Conservation (phyloP, 1,140 invertebrate genomes). For the Schlechtendalia chinensis region DNA sequence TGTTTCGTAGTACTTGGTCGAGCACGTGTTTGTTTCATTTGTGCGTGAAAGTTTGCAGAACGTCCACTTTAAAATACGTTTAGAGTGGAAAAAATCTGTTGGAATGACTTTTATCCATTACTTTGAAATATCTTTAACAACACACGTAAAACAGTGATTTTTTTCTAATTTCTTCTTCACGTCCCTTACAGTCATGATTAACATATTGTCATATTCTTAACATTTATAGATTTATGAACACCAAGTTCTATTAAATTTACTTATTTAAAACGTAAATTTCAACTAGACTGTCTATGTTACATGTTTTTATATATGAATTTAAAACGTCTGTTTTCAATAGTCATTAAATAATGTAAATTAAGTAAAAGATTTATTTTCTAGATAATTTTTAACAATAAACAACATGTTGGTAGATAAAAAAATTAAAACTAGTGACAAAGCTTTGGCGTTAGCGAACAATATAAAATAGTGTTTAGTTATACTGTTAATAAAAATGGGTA, state of each 20-base stretch:
- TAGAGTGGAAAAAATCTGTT: background rate
- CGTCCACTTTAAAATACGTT: background rate
- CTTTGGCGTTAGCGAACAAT: background rate
- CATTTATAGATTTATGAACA: no score
- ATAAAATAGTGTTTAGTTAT: background rate
- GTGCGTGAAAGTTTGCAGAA: background rate
- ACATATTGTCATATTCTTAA: no score
- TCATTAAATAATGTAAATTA: background rate
- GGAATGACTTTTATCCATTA: background rate
- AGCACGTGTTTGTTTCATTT: background rate
- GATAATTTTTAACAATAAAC: no score
- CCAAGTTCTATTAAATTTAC: background rate
- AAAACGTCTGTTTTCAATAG: background rate
- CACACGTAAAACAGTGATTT: background rate
- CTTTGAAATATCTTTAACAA: background rate
- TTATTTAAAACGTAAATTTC: background rate
- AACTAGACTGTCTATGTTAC: background rate
- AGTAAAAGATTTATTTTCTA: no score
- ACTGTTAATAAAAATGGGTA: background rate
- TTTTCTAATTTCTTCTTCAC: background rate
- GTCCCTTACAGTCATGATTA: background rate
- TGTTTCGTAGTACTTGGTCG: background rate
- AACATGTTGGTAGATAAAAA: no score
- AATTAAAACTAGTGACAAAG: background rate
- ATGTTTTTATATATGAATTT: background rate